Base-by-base conservation (phyloP, 2,113 vertebrate species). In the Corythornis vintsioides region DNA sequence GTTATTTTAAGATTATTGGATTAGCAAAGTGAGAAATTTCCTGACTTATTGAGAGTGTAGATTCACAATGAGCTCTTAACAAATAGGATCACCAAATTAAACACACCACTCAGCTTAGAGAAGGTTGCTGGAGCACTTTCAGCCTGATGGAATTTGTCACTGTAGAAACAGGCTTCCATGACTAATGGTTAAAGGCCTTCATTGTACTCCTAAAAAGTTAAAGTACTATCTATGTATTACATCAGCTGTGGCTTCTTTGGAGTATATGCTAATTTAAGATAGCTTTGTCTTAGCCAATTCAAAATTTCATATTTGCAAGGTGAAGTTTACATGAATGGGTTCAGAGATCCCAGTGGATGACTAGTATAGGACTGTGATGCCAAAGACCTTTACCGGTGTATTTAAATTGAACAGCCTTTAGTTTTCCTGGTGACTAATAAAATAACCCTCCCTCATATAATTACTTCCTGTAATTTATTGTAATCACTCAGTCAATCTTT, bases 71-170 rank as follows among this genome's bases (percentile, higher is more conserved):
- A 0, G 0, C 73, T 81, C 80, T 95, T 94, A 92, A 90, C 80
- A 93, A 94, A 88, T 19, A 88, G 57, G 80, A 90, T 90, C 93
- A 94, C 80, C 88, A 92, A 94, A 93, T 88, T 92, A 94, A 96
- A 90, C 24, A 53, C 81, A 76, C 19, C 33, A 26, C 33, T 92
- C 71, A 63, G 38, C 40, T 87, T 53, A 89, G 47, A 82, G 81
- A 90, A 79, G 31, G 38, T n/a, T 91, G 63, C 65, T 73, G 92
- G 63, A 83, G 55, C 52, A 18, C 66, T 88, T 88, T 86, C 59
- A 79, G 38, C 64, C 55, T 76, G 11, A 26, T 89, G 81, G 91
- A 92, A 93, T 96, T 94, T 89, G 42, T 80, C 86, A 35, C 86
- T 84, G 77, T 43, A 76, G 76, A 88, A 93, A 66, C 6, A 70